Base-by-base conservation (phyloP, 2,888 invertebrate species). In the Cancer borealis region DNA sequence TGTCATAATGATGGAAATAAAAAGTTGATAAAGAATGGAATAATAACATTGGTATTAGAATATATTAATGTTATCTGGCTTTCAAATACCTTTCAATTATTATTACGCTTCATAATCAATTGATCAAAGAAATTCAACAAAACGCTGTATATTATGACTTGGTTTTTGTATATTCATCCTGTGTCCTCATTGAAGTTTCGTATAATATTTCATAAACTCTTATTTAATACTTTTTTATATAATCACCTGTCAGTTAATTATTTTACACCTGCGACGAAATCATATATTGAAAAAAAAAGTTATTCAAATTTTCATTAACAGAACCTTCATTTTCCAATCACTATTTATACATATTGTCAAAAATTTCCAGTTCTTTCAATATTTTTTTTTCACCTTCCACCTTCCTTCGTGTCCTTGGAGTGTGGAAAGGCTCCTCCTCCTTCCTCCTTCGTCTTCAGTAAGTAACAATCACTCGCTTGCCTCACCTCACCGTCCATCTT, bases 381-480 rank as follows among this genome's bases (percentile, higher is more conserved):
- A 30, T 79, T 2, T 26, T 79, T 79, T 10, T 30, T 79, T n/a
- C n/a, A n/a, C 12, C 79, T 79, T 79, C 21, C 3, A 3, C 3
- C 17, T 73, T 4, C 26, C 26, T 6, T 17, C 6, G 73, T n/a
- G 73, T 73, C 73, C 21, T n/a, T n/a, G 73, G 79, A n/a, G n/a
- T 30, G 79, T 79, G 79, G 79, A 79, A 30, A 79, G 30, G 79
- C 79, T 79, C 12, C n/a, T 26, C 12, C 30, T 1, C 39, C 39
- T 39, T 39, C 30, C 30, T 79, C 79, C 30, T 30, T 66, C 66
- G 30, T 30, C 79, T 30, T 30, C 12, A 8, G 79, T 6, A 26
- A 79, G 79, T 79, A 26, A 30, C 79, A 30, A 79, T 79, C 79
- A 79, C 30, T 30, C 79, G 6, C 79, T 79, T 79, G 79, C 79